Evolutionary conservation across 2,113 vertebrate genomes (phyloP), one percentile per base, ranked within the genome.

Genomic region (Microcebus murinus): DNA sequence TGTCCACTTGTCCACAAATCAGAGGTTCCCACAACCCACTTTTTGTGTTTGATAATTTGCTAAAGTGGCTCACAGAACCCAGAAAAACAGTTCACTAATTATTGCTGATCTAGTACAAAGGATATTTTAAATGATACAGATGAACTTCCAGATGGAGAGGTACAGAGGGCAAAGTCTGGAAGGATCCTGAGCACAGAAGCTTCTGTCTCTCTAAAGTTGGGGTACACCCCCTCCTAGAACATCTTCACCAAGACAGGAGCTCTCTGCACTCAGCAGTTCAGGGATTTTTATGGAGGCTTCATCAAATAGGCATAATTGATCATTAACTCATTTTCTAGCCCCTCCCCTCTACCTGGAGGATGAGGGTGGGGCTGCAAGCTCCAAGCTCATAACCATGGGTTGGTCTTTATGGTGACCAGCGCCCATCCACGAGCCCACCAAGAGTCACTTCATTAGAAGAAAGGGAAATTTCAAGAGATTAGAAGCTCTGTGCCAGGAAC

Each of bases 351-450:
- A 63, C 17, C 23, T 3, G 20, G 31, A 71, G 21, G 52, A 91
- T 13, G 48, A 13, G 12, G 12, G 13, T 34, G 2, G 3, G 6
- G 4, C 27, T 25, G 0, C 27, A 52, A 67, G 23, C 34, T 45
- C n/a, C 18, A 79, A 55, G 23, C 45, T 34, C 34, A 14, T 77
- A 27, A 12, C 67, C 6, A 77, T 15, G 20, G 2, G 27, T 57
- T 48, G 29, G 15, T 79, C 27, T 74, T 68, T 65, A 9, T 57
- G 61, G 36, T 45, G 9, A 59, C 73, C 50, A 59, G 21, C 1
- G 1, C 7, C 31, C 11, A 36, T 36, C 13, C 17, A n/a, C 48
- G 27, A 57, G 4, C 29, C 36, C 45, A 86, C 14, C 2, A 17
- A 45, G 59, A n/a, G 29, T 15, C 15, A 3, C 36, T 20, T n/a